Evolutionary conservation across 2,888 invertebrate genomes (phyloP), one percentile per base, ranked within the genome.

Genomic region (Nemotelus pantherinus): DNA sequence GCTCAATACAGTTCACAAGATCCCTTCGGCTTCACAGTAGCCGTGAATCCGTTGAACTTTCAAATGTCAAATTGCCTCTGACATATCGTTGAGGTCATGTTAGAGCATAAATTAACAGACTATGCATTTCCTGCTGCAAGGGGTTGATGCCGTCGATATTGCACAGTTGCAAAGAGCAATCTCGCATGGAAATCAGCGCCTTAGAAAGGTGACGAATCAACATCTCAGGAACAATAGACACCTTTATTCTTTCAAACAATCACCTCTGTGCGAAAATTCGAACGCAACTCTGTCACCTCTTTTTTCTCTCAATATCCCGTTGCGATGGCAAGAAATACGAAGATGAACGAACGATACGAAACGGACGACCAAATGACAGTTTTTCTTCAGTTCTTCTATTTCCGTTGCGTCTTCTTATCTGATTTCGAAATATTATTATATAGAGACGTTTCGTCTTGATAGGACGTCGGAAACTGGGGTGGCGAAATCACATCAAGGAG

Each of bases 361-460:
- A 2, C 50, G 70, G 6, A 55, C 10, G n/a, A 72, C 10, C 3
- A n/a, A 10, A 57, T 10, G 10, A 10, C 43, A 74, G 43, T 74
- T 57, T 25, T 47, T 68, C 9, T 39, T 6, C 10, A 57, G 74
- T 25, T 25, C 25, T 25, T 25, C 25, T 25, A 74, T 74, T 74
- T 74, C 63, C 74, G 74, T 74, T 74, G 74, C 58, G 63, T 74
- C 63, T 45, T 63, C 74, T 74, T 74, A 74, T 74, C 74, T 74
- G 74, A 74, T 74, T 60, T 47, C 41, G 48, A 60, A 45, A 25
- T 25, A 25, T 25, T 63, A 48, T 63, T 70, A 74, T 39, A 50
- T 74, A 48, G 60, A 60, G 63, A 74, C 25, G 25, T 25, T 25
- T 25, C 25, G 25, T 25, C 25, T 25, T 25, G 25, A 25, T 25